Conservation (phyloP, 2,113 vertebrate species). For the Atrichornis clamosus region DNA sequence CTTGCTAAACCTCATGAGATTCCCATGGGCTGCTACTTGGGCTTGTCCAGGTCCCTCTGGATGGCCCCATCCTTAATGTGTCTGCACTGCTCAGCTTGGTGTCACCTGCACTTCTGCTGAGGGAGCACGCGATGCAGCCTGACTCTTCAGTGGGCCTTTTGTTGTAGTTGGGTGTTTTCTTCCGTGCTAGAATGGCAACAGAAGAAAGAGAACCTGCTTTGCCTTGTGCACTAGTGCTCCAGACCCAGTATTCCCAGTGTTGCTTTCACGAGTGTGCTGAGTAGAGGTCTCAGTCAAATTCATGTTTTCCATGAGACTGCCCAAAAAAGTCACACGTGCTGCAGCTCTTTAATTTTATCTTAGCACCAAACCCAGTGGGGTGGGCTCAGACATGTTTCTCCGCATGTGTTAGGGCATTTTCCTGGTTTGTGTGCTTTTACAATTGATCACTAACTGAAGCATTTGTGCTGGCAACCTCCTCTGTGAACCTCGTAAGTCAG, state of each 20-base stretch:
- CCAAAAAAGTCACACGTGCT: not conserved
- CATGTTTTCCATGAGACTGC: not conserved
- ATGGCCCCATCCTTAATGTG: not conserved
- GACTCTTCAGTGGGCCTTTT: not conserved
- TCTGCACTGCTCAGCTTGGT: not conserved
- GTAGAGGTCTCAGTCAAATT: not conserved
- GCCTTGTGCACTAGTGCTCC: not conserved
- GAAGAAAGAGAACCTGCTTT: not conserved
- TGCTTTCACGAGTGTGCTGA: not conserved
- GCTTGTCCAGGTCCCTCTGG: not conserved
- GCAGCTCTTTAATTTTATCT: not conserved
- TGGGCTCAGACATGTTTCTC: not conserved
- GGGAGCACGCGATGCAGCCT: not conserved
- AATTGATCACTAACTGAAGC: not conserved
- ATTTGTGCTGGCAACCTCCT: not conserved
- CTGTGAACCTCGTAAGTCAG: too few species aligned
- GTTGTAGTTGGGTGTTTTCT: not conserved
- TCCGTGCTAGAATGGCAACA: not conserved
- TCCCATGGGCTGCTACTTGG: not conserved
- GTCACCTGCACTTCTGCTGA: not conserved
- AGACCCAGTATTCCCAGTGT: not conserved
- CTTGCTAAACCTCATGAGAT: not conserved
- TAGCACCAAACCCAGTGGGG: not conserved
- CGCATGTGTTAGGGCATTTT: not conserved
- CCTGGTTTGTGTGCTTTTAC: not conserved